Conservation (phyloP, 2,797 vertebrate species). For the Dipus sagitta region DNA sequence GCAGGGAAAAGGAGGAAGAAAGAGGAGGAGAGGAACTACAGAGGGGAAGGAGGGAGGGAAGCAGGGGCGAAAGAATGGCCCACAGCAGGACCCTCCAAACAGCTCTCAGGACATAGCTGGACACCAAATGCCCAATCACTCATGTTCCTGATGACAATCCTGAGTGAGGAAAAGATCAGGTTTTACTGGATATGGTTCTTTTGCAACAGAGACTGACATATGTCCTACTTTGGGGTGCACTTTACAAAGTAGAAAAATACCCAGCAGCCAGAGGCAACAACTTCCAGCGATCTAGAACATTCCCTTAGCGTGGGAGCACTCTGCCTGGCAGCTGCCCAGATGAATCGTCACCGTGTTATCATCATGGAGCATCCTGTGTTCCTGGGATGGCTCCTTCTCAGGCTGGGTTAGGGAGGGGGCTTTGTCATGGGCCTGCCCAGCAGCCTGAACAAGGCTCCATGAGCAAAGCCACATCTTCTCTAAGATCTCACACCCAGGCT, state of each 20-base stretch:
- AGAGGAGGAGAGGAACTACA: too few species aligned
- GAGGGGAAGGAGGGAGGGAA: too few species aligned
- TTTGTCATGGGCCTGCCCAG: background rate
- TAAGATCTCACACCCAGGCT: background rate
- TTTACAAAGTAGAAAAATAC: conserved; percentile 38
- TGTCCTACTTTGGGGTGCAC: conserved; percentile 10
- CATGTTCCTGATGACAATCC: background rate
- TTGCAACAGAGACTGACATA: background rate
- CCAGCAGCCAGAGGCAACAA: background rate
- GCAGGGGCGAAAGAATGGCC: background rate
- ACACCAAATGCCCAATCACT: background rate
- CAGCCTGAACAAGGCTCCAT: background rate
- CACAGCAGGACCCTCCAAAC: background rate
- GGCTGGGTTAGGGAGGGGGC: background rate
- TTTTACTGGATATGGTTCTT: background rate
- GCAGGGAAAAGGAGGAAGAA: too few species aligned
- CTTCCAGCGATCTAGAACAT: background rate
- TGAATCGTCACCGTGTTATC: background rate
- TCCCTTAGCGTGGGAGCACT: background rate
- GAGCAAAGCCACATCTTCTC: background rate
- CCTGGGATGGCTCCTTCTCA: background rate
- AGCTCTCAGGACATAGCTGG: background rate
- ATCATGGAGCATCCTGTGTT: background rate
- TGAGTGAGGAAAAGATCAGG: background rate
- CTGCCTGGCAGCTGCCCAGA: background rate